Base-by-base conservation (phyloP, 2,888 invertebrate species). In the Tenthredo mesomela region DNA sequence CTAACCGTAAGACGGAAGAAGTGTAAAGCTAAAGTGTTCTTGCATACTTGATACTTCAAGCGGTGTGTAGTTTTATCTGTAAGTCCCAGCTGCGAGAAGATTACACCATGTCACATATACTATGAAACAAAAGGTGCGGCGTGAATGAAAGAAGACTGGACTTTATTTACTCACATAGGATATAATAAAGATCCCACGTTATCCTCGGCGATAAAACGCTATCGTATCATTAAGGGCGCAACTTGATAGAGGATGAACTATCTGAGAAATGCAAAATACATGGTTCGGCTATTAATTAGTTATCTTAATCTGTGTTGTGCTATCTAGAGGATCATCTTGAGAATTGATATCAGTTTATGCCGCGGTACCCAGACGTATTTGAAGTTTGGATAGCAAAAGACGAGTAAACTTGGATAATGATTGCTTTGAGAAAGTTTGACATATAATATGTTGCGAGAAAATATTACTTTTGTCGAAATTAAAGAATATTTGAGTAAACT, bases 211-310 rank as follows among this genome's bases (percentile, higher is more conserved):
- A 82, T 82, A 47, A 82, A 70, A 70, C n/a, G 47, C 82, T 67
- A 82, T 82, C 82, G 43, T 47, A 47, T 70, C 82, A 70, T 82
- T 82, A 82, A 67, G 43, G 67, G 33, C 54, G 47, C 70, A 82
- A 65, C 18, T 33, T 18, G 82, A 82, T 82, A 25, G 43, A 43
- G 65, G 82, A 82, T 70, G 33, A 50, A 67, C 67, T 82, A 82
- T 82, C 82, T 67, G 4, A 70, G 21, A 82, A 47, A 82, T 82
- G 70, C 82, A 67, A 82, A 65, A 82, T 65, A 65, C 82, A 82
- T 12, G 82, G 67, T 70, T 82, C 21, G 82, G 47, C 82, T 82
- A 82, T 82, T 70, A 82, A 82, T 82, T 70, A 82, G 67, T 67
- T 82, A 70, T 82, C 82, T 82, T 15, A 15, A 50, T 70, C 25